Base-by-base conservation (phyloP, 1,140 invertebrate genomes). In the Pogonomyrmex californicus region DNA sequence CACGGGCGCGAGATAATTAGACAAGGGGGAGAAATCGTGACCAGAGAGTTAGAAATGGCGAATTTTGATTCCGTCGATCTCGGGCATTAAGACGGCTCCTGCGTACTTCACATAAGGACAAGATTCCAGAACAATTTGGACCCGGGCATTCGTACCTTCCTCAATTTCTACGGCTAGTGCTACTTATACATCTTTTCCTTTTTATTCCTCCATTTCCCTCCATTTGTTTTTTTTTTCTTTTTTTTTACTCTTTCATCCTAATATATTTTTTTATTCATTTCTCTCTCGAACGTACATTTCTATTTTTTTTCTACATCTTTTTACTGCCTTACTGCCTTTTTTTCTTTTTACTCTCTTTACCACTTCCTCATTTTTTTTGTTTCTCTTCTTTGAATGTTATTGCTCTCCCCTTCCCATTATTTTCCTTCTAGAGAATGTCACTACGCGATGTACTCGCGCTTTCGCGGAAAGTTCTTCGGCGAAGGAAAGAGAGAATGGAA, bases 1-100 rank as follows among this genome's bases (percentile, higher is more conserved):
- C 75, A 85, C 23, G 54, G 41, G 49, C 33, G 51, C 58, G 77
- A 30, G 60, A 70, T n/a, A 38, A 58, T 71, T 65, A 51, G 70
- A 14, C 66, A 36, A 71, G 75, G 63, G 54, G 51, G 68, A 79
- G 30, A 44, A 68, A 56, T 54, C 23, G 65, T 66, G 60, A 63
- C 60, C 23, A 83, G 54, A 70, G 47, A 65, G 33, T 54, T 51
- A 87, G 44, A 73, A 47, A 71, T 60, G 56, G 78, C 63, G 88
- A 70, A 89, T 63, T 77, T 70, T 65, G 62, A 38, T 83, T 85
- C 71, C 88, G 75, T 88, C 79, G 87, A 91, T 82, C 68, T 91
- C 89, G 89, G 88, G 89, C 88, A 91, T 90, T 90, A 90, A 54
- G 66, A 78, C 68, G 38, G 79, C 41, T 90, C 78, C 85, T 89